These are phyloP conservation scores for Trichosurus vulpecula DNA, from an alignment of 2,797 vertebrate genomes.

Conservation along the genomic window DNA sequence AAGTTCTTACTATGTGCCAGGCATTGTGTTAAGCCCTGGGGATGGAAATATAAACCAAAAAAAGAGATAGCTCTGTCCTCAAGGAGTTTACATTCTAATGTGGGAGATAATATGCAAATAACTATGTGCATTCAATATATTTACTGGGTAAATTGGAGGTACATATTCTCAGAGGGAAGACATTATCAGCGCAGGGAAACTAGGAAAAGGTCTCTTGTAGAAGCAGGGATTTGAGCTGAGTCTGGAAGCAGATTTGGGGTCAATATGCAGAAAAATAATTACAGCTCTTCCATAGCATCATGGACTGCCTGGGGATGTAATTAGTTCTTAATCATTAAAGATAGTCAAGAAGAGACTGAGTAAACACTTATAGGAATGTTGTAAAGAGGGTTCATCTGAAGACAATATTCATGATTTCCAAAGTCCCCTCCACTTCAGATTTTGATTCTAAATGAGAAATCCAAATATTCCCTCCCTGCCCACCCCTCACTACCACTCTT, in stretches of 20 bases:
- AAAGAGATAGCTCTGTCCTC: not conserved
- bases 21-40: too few species aligned
- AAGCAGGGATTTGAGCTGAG: not conserved
- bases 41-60: too few species aligned
- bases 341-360: not conserved
- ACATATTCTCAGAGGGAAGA: not conserved
- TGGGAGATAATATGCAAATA: not conserved
- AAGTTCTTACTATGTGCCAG: too few species aligned
- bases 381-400: not conserved
- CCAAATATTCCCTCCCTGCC: not conserved
- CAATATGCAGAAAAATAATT: not conserved
- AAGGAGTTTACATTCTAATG: not conserved
- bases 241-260: not conserved
- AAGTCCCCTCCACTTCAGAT: not conserved
- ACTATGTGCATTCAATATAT: not conserved
- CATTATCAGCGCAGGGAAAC: not conserved
- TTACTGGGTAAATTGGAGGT: not conserved
- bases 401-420: not conserved
- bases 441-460: not conserved
- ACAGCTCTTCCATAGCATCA: not conserved
- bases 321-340: not conserved
- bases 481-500: too few species aligned
- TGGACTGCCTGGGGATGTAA: not conserved
- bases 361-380: not conserved
- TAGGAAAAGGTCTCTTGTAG: not conserved